Conservation (phyloP, 2,797 vertebrate genomes). For the Parambassis ranga region DNA sequence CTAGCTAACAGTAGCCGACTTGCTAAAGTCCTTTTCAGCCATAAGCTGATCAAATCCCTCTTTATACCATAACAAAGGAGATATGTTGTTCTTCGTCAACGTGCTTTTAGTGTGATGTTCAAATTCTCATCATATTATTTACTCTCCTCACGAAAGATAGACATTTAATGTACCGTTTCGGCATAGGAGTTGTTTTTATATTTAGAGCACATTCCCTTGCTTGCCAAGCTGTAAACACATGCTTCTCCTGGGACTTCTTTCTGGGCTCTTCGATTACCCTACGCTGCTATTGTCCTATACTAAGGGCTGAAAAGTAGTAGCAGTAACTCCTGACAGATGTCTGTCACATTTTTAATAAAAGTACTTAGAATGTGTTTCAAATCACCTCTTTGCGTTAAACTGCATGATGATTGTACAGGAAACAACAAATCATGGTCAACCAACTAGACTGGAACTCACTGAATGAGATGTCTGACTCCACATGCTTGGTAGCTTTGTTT, state of each 20-base stretch:
- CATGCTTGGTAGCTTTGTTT: no score
- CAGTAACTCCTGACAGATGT: no score
- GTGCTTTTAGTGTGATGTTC: neutral
- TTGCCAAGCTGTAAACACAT: constrained; percentile 73
- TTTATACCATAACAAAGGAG: constrained; percentile 56
- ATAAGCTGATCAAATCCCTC: constrained; percentile 71
- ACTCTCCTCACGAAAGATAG: neutral
- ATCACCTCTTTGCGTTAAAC: no score
- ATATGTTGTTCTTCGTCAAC: constrained; percentile 22
- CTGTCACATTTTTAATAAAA: no score
- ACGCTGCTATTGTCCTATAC: neutral
- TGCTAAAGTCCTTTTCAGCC: constrained; percentile 74
- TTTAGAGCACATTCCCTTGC: constrained; percentile 60
- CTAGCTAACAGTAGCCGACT: constrained; percentile 67
- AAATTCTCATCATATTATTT: neutral
- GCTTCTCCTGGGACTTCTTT: constrained; percentile 33
- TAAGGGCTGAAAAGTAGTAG: accelerated
- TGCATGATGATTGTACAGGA: no score
- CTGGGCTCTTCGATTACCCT: constrained; percentile 3
- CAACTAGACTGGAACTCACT: no score
- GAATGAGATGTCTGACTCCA: no score
- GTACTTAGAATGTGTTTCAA: no score
- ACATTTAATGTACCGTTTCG: neutral
- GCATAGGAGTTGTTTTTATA: constrained; percentile 39
- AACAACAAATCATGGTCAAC: no score